Conservation (phyloP, 2,888 invertebrate genomes). For the Gymnoscelis rufifasciata region DNA sequence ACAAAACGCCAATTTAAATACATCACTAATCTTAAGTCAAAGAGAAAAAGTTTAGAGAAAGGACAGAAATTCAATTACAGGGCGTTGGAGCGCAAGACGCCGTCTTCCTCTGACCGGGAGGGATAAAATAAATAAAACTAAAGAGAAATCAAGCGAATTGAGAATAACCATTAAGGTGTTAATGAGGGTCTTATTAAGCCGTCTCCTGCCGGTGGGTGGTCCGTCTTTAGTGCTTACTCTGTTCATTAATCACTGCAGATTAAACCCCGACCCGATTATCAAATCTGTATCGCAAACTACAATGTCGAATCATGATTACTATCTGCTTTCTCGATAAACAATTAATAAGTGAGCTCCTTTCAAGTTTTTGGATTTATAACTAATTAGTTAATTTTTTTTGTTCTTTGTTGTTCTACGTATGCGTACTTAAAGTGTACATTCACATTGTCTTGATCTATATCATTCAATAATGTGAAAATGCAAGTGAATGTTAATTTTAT, state of each 20-base stretch:
- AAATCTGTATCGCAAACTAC: slow-evolving; percentile 53
- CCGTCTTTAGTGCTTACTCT: slow-evolving; percentile 60
- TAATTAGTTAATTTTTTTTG: too few relatives aligned
- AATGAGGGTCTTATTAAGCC: slow-evolving; percentile 78
- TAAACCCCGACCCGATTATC: slow-evolving; percentile 65
- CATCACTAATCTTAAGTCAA: slow-evolving; percentile 77
- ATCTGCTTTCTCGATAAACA: slow-evolving; percentile 15
- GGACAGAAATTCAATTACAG: slow-evolving; percentile 72
- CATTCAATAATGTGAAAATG: too few relatives aligned
- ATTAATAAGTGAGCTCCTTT: background rate
- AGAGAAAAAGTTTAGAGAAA: slow-evolving; percentile 75
- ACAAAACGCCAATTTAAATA: slow-evolving; percentile 76
- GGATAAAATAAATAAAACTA: slow-evolving; percentile 68
- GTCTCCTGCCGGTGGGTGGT: slow-evolving; percentile 76
- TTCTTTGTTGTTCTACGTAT: too few relatives aligned
- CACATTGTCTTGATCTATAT: too few relatives aligned
- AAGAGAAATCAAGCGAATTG: slow-evolving; percentile 74
- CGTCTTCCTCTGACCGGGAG: slow-evolving; percentile 48
- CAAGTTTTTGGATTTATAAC: too few relatives aligned
- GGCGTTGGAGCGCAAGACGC: slow-evolving; percentile 49
- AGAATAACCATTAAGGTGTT: slow-evolving; percentile 78
- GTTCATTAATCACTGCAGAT: slow-evolving; percentile 71
- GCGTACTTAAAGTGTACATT: too few relatives aligned
- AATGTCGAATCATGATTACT: slow-evolving; percentile 32
- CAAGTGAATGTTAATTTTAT: too few relatives aligned